Base-by-base conservation (phyloP, 35 echinoderm and acorn worm genomes). In the Ptychodera flava region DNA sequence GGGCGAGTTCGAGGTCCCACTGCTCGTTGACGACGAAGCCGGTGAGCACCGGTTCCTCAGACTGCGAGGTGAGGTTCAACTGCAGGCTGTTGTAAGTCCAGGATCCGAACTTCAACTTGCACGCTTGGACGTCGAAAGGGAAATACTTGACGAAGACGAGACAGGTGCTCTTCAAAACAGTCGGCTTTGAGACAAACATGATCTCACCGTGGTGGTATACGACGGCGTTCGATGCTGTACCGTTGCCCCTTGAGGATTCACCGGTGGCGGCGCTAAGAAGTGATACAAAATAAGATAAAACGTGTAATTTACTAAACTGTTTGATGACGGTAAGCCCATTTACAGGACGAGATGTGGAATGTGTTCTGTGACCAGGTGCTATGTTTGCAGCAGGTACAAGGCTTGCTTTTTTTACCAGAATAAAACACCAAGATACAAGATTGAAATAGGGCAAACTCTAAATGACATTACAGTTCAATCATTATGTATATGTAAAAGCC, bases 101-200 rank as follows among this genome's bases (percentile, higher is more conserved):
- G 1, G 92, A 92, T 29, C 96, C 96, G 45, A 88, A 99, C 86
- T 99, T 99, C 1, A 99, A 78, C 0, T 77, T 78, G 78, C 96
- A 99, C 1, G 83, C 84, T 31, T 99, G 96, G 2, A 83, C 82
- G 30, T 99, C 96, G 78, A 99, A 99, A 0, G 96, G 96, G 38
- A 99, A 99, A 84, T 83, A 94, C 0, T 85, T 88, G 75, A 99
- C 94, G 15, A 81, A 79, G 0, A 99, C 86, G 15, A 90, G 83
- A 35, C 96, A 99, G 0, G 93, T 99, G 81, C 96, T 99, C 15
- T 89, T 85, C 77, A 94, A 90, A 1, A 99, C 79, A 80, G 90
- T 94, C 10, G 96, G 96, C 45, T 99, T 99, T 29, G 93, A 90
- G 16, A 90, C 88, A 27, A 94, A 64, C 45, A 64, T 64, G 6